Conservation (phyloP, 1,140 invertebrate genomes). For the Samia ricini region DNA sequence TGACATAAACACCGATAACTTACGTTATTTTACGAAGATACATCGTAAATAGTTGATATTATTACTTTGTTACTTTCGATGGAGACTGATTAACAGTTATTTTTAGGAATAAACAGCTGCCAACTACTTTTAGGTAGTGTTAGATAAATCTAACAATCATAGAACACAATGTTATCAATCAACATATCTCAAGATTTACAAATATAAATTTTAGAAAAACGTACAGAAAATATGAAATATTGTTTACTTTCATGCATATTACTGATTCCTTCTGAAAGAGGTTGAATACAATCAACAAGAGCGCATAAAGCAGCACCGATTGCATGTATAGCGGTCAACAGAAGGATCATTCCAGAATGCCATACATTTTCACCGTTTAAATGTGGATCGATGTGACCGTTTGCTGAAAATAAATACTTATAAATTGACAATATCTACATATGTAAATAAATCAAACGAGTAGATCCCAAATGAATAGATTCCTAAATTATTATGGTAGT, state of each 20-base stretch:
- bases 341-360: constrained; percentile 48
- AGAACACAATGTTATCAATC: too few relatives aligned
- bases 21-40: too few relatives aligned
- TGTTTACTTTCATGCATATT: constrained; percentile 55
- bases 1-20: too few relatives aligned
- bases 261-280: constrained; percentile 31
- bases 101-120: too few relatives aligned
- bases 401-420: constrained; percentile 37
- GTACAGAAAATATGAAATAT: background rate
- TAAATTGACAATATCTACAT: background rate
- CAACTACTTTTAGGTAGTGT: too few relatives aligned
- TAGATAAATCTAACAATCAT: too few relatives aligned
- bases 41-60: too few relatives aligned
- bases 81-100: too few relatives aligned
- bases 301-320: constrained; percentile 48
- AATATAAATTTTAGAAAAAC: too few relatives aligned
- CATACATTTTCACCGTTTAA: constrained; percentile 60
- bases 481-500: background rate
- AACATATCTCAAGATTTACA: too few relatives aligned
- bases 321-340: constrained; percentile 41
- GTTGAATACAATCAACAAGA: constrained; percentile 47
- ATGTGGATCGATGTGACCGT: constrained; percentile 60
- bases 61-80: too few relatives aligned
- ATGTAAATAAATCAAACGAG: background rate
- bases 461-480: background rate